Base-by-base conservation (phyloP, 2,888 invertebrate genomes). In the Ditylenchus weischeri region DNA sequence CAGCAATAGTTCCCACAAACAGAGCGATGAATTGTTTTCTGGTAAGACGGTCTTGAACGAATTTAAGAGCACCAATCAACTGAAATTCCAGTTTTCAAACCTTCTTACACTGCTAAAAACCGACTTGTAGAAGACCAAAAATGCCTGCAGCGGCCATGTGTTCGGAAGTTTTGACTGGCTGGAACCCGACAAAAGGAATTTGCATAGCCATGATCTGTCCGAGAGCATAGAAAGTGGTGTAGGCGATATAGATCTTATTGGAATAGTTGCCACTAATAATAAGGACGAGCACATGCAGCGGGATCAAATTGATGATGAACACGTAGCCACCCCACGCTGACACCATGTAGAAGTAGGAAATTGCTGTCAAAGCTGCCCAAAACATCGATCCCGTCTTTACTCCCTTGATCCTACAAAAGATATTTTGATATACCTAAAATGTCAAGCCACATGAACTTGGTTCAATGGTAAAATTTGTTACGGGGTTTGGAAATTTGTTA, bases 291-390 rank as follows among this genome's bases (percentile, higher is more conserved):
- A 95, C 95, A 83, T 99, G 98, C 15, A 99, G 88, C 0, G 98
- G 98, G 76, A 99, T 96, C 83, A 99, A 86, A 86, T 99, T 99
- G 83, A 96, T 98, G 80, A 99, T 98, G 84, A 96, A 99, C 90
- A 90, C 96, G 83, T 98, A 98, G 72, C 98, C 98, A 76, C 98
- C 98, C 98, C 96, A 98, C 75, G 96, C 96, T 69, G 95, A 95
- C 29, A 91, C 98, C 98, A 99, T 99, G 86, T 99, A 98, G 86
- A 99, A 96, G 85, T 99, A 98, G 0, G 95, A 93, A 6, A 99
- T 84, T 10, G 98, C 91, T 65, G 95, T 90, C 83, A 92, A 89
- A 48, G 91, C 88, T 6, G 95, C 89, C 96, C 96, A 99, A 84
- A 91, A 95, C 48, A 99, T 89, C 6, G 95, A 92, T 36, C 98